Evolutionary conservation across 2,797 vertebrate genomes (phyloP), one percentile per base, ranked within the genome.

Genomic region (Cichlasoma orientale): DNA sequence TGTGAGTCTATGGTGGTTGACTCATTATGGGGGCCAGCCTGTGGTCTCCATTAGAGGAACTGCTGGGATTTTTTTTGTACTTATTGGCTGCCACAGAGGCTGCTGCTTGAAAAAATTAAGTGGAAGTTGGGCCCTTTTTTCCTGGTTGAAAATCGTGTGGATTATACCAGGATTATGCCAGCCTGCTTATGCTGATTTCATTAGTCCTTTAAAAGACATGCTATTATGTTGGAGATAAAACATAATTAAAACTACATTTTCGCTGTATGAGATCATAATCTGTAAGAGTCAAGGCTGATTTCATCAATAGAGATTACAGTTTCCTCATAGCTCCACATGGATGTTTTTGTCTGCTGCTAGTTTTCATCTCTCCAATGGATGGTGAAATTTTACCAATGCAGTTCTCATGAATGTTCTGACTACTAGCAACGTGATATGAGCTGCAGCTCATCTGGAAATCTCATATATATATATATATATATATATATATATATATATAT

Each of bases 381-480:
- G 18, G 7, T 19, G 47, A 52, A 36, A 59, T 31, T 1, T 6
- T 6, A 36, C 19, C 0, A 59, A 13, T 36, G 7, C 31, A 1
- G 31, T 59, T 13, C 19, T 21, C 13, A 21, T 36, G 19, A 59
- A 59, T 23, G 52, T 21, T 84, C 78, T 74, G 47, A 72, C 41
- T 57, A 56, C 31, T 31, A 31, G 44, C 56, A 72, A 57, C 59
- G 78, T 50, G 75, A 90, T 79, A 76, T 58, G 56, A 86, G 77
- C 75, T 29, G 76, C 59, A 74, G 61, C 31, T 57, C 50, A 80
- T 57, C 79, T 44, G 41, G 14, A 44, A 44, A 89, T 86, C 52
- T 31, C 33, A 10, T 1, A 3, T 36, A 9, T 36, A 9, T 36
- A 9, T 31, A 7, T 31, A 7, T 31, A 31, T 31, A 31, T 29